A percentile compares a stretch with the other conserved stretches of the same genome.
Conservation (phyloP, 2,797 vertebrate species). For the Lepus oiostolus region DNA sequence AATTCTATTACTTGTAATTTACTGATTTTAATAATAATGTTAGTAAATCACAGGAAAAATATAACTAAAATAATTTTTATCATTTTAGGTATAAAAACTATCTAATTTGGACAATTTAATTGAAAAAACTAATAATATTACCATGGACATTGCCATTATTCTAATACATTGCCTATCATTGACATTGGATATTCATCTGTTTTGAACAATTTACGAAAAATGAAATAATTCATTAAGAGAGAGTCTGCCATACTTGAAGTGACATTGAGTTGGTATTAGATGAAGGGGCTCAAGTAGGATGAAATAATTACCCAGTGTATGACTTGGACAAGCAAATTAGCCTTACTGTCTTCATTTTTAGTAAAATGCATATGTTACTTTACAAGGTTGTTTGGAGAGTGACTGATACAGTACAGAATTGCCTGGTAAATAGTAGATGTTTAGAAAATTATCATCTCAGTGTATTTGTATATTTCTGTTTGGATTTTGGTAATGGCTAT, state of each 20-base stretch:
- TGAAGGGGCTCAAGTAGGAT: constrained; percentile 25
- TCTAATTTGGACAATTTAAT: constrained; percentile 12
- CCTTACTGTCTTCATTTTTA: constrained; percentile 51
- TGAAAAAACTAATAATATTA: neutral
- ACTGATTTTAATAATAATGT: neutral
- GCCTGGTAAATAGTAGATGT: constrained; percentile 53
- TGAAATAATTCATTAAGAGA: constrained; percentile 51
- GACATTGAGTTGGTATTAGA: constrained; percentile 9
- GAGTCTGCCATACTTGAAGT: neutral
- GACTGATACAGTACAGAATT: neutral
- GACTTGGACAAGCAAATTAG: neutral
- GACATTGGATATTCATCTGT: neutral
- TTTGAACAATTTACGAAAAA: constrained; percentile 30
- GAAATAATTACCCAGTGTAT: neutral
- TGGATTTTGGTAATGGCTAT: constrained; percentile 16
- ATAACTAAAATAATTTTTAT: constrained; percentile 50
- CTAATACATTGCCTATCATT: neutral
- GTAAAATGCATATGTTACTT: constrained; percentile 27
- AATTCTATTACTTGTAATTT: constrained; percentile 27
- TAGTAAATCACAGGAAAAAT: neutral
- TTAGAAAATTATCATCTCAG: constrained; percentile 23
- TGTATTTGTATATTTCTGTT: constrained; percentile 32
- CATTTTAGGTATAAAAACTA: constrained; percentile 44
- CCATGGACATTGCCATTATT: neutral
- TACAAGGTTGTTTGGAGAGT: constrained; percentile 16